Evolutionary conservation across 2,888 invertebrate genomes (phyloP), one percentile per base, ranked within the genome.

Genomic region (Luperina nickerlii): DNA sequence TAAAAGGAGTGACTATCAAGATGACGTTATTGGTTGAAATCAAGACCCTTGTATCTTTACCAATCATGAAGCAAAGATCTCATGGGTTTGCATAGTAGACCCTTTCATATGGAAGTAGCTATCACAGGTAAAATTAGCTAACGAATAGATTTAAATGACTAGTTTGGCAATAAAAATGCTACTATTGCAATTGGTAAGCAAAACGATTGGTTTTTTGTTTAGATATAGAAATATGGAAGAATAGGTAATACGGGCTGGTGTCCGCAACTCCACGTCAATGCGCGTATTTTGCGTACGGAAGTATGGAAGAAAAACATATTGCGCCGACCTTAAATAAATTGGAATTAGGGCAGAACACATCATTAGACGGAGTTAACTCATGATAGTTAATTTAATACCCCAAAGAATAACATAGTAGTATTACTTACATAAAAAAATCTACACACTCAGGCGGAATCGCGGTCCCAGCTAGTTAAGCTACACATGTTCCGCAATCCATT

Each of bases 401-500:
- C 8, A 68, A 27, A 42, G 13, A 42, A 51, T 66, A 24, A 38
- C 13, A 38, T 42, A 15, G 42, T 6, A 11, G 6, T 0, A n/a
- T 51, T 54, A 48, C 38, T 1, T 15, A 54, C 45, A 24, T 8
- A 3, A 24, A 76, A 76, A 0, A 60, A 27, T 27, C 32, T 45
- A n/a, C 9, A 15, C 6, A 15, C 6, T 0, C 66, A 62, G 2
- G 11, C 60, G 24, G 8, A 77, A 6, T 24, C 62, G 9, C 57
- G 54, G 42, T 7, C 27, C 20, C 0, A 48, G 4, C 57, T 75
- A 80, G 80, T 80, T n/a, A 27, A 51, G 27, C 48, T 6, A 67
- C 67, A 76, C 65, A 68, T 67, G 80, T 67, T 42, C 68, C 27
- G 20, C 70, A 81, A 81, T 85, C 85, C 67, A 42, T 54, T 68